Conservation (phyloP, 2,797 vertebrate genomes). For the Sebastes flavidus region DNA sequence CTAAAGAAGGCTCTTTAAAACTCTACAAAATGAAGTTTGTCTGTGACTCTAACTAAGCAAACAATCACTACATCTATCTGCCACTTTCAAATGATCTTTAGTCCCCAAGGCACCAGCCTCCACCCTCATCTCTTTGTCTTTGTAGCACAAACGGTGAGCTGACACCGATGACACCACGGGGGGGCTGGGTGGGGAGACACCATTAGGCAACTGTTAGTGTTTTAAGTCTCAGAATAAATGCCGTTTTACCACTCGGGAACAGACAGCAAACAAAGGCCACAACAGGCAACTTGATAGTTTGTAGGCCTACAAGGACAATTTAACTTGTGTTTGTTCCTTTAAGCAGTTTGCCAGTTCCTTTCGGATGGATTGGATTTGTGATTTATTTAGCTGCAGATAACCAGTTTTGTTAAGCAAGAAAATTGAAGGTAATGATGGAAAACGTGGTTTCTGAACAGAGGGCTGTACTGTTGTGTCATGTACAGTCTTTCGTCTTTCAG, state of each 20-base stretch:
- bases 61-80: background rate
- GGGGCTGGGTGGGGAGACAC: conserved; percentile 24
- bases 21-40: background rate
- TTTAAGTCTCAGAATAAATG: conserved; percentile 72
- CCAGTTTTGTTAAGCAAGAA: conserved; percentile 11
- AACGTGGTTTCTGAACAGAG: conserved; percentile 20
- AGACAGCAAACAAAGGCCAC: conserved; percentile 50
- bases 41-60: background rate
- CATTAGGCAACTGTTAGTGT: conserved; percentile 57
- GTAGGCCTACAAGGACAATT: conserved; percentile 26
- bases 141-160: conserved; percentile 31
- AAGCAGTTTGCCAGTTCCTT: background rate
- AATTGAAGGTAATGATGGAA: conserved; percentile 26
- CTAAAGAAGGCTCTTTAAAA: no score
- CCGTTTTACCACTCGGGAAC: conserved; percentile 50
- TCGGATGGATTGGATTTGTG: conserved; percentile 6
- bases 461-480: background rate
- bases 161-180: conserved; percentile 15
- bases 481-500: conserved; percentile 5
- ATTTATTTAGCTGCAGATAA: conserved; percentile 22
- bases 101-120: conserved; percentile 10
- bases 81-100: conserved; percentile 7
- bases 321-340: conserved; percentile 55
- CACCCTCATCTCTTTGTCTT: conserved; percentile 33
- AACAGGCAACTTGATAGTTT: conserved; percentile 37